Conservation (phyloP, 2,113 vertebrate species). For the Gracilinanus agilis region DNA sequence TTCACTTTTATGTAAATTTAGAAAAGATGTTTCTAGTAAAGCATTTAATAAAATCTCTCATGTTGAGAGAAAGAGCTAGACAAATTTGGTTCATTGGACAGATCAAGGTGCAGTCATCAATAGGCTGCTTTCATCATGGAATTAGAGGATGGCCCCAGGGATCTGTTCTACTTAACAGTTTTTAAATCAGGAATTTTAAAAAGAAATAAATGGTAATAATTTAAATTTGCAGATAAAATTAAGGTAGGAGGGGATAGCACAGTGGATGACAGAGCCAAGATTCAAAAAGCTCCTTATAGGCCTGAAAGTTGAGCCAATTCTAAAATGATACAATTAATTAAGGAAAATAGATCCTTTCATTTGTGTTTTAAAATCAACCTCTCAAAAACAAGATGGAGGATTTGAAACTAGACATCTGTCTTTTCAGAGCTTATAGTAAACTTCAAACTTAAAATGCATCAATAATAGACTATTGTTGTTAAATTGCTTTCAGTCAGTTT, state of each 20-base stretch:
- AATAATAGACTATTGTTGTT: neutral
- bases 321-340: neutral
- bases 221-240: neutral
- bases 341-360: neutral
- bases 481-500: too few species aligned
- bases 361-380: neutral
- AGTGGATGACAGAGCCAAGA: neutral
- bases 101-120: neutral
- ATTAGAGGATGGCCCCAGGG: neutral
- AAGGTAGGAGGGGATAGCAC: neutral
- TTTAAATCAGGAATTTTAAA: neutral
- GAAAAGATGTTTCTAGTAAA: neutral
- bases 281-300: neutral
- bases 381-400: neutral
- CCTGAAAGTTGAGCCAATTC: neutral
- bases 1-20: neutral
- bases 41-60: neutral
- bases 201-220: neutral
- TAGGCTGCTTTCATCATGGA: neutral
- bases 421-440: neutral
- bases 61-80: neutral
- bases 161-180: neutral
- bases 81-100: neutral
- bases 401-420: neutral
- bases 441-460: neutral